Percentiles rank a stretch among this genome's conserved stretches.
Evolutionary conservation across 2,113 vertebrate species (phyloP).

Genomic region (Typhlomys cinereus): DNA sequence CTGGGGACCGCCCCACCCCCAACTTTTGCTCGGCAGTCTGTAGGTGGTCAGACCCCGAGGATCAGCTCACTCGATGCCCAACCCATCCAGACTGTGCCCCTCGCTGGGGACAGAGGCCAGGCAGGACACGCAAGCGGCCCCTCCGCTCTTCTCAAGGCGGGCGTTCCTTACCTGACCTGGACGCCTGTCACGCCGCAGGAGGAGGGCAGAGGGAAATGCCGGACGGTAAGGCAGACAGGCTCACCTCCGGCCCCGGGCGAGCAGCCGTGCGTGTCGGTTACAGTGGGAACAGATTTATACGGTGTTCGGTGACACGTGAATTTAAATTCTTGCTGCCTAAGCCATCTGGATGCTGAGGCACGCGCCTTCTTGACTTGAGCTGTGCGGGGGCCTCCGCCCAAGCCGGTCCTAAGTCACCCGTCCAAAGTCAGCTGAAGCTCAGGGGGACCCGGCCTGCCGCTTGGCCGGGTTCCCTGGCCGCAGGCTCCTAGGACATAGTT

Average conservation of each 20-base stretch:
- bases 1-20: too few relatives aligned
- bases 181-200: rapidly evolving
- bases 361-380: background rate
- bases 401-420: background rate
- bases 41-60: background rate
- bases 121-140: rapidly evolving
- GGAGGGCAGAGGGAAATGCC: background rate
- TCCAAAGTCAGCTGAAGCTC: background rate
- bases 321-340: background rate
- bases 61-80: background rate
- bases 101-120: background rate
- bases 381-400: background rate
- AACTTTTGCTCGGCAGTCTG: background rate
- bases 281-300: rapidly evolving
- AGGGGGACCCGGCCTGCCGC: background rate
- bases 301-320: rapidly evolving
- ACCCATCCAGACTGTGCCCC: rapidly evolving
- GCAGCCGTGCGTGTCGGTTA: background rate
- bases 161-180: background rate
- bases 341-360: background rate
- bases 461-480: background rate
- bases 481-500: background rate
- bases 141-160: background rate
- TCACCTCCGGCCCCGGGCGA: rapidly evolving
- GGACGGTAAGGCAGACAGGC: background rate